Evolutionary conservation across 2,113 vertebrate genomes (phyloP), one percentile per base, ranked within the genome.

Genomic region (Argyrosomus japonicus): DNA sequence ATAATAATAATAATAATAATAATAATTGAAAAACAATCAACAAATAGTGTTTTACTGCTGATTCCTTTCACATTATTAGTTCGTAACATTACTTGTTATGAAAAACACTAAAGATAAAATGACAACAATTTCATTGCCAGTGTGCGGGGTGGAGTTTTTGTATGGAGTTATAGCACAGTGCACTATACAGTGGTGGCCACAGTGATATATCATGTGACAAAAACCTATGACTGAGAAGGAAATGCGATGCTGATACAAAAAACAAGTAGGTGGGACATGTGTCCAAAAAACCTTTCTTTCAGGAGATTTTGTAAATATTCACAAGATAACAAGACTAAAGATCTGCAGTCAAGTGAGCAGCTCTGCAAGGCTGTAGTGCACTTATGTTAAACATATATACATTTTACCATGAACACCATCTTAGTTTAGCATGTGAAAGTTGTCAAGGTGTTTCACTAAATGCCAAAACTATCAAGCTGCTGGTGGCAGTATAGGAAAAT

Each of bases 141-240:
- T 68, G 50, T 6, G 10, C 29, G 68, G 75, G 62, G 72, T 54
- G 77, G 57, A 80, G 68, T 87, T 84, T 81, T 77, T 87, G 85
- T 81, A 48, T 25, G 5, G 1, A 7, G 23, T n/a, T 57, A 1
- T 9, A 63, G 29, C 79, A 90, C 60, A 47, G 88, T 90, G 88
- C 12, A 68, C 0, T 43, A 89, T 75, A 61, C 21, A 53, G 0
- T 3, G 0, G 0, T 71, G 0, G 0, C 83, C 85, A 87, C 85
- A 72, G 65, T 72, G 48, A 81, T 47, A 57, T 10, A 6, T 10
- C 13, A 3, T 56, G 25, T n/a, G n/a, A n/a, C n/a, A n/a, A n/a
- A n/a, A n/a, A n/a, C n/a, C n/a, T n/a, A n/a, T n/a, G n/a, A 25
- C n/a, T 77, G 4, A 53, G 17, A 51, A 51, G n/a, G 10, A 50